phyloP scores from a whole-genome alignment of 2,888 invertebrate species.

The Thelaira solivaga region DNA sequence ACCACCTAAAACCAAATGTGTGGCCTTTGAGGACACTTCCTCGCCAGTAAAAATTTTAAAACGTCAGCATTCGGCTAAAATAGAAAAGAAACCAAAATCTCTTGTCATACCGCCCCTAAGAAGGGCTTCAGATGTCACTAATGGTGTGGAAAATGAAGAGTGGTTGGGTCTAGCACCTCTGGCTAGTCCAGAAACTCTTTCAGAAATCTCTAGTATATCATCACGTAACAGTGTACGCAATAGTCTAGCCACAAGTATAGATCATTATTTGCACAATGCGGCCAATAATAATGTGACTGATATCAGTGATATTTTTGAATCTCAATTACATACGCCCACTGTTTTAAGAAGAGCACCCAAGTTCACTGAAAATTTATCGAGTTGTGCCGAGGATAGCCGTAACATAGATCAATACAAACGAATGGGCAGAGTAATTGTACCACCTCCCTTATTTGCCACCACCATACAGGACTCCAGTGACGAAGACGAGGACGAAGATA shows the following conservation, averaged over 20 bases:
- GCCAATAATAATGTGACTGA: slow-evolving; percentile 42
- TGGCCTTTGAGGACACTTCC: slow-evolving; percentile 71
- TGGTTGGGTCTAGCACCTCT: slow-evolving; percentile 86
- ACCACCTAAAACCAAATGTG: slow-evolving; percentile 70
- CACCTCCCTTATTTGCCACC: slow-evolving; percentile 71
- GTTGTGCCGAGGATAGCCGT: slow-evolving; percentile 82
- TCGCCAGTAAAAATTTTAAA: slow-evolving; percentile 64
- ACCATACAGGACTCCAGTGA: slow-evolving; percentile 61
- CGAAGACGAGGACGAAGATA: slow-evolving; percentile 66
- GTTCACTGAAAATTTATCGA: slow-evolving; percentile 81
- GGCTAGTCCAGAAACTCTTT: slow-evolving; percentile 89
- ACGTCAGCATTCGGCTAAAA: slow-evolving; percentile 70
- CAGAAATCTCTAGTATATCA: slow-evolving; percentile 87
- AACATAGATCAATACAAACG: slow-evolving; percentile 79
- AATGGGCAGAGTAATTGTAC: slow-evolving; percentile 78
- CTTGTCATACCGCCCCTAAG: slow-evolving; percentile 69
- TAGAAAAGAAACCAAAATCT: slow-evolving; percentile 69
- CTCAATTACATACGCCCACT: slow-evolving; percentile 79
- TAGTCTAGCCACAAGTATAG: slow-evolving; percentile 75
- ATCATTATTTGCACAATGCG: slow-evolving; percentile 74
- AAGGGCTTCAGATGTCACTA: slow-evolving; percentile 71
- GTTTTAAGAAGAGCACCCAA: slow-evolving; percentile 83
- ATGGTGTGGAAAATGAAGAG: slow-evolving; percentile 79
- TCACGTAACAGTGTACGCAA: slow-evolving; percentile 82
- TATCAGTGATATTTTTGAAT: slow-evolving; percentile 74